Evolutionary conservation across 2,888 invertebrate genomes (phyloP), one percentile per base, ranked within the genome.

Genomic region (Crocallis elinguaria): DNA sequence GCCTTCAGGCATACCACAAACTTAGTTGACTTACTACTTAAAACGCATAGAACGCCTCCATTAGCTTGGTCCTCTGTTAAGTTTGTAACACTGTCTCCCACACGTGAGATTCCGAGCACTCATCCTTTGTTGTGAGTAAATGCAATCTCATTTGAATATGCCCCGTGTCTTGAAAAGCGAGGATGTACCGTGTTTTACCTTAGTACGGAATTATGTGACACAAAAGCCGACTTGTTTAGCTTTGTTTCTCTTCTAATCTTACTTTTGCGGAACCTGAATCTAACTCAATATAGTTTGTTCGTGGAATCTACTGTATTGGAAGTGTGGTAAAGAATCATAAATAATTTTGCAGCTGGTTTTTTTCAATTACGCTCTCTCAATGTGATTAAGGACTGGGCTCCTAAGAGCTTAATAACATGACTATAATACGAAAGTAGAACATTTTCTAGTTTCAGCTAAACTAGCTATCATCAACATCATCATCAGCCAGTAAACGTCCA

Each of bases 61-160:
- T 9, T 42, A 12, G 9, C 12, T 16, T 44, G 5, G n/a, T n/a
- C n/a, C n/a, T n/a, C 1, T 23, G 25, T 39, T 42, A n/a, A 42
- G 35, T 11, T 17, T 37, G 37, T 32, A 23, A 46, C 25, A 27
- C 29, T 19, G 25, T 29, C 21, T 36, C 29, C 3, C 16, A 41
- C 11, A 41, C 35, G 30, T 41, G 32, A 53, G 52, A 32, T 36
- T 25, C 35, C 16, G 3, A 17, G 27, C 13, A 38, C 35, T 42
- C 32, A 30, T 21, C 53, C 48, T 53, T 53, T 53, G 53, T 63
- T 56, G 57, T 53, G 32, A 41, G 58, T 36, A 57, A 52, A 57
- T 54, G 60, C 62, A 56, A 60, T 57, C 56, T 64, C 55, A 64
- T 64, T 62, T 64, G 49, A 60, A 60, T 61, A 57, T 38, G 41